Evolutionary conservation across 2,797 vertebrate species (phyloP).

Genomic region (Chelidonichthys spinosus): DNA sequence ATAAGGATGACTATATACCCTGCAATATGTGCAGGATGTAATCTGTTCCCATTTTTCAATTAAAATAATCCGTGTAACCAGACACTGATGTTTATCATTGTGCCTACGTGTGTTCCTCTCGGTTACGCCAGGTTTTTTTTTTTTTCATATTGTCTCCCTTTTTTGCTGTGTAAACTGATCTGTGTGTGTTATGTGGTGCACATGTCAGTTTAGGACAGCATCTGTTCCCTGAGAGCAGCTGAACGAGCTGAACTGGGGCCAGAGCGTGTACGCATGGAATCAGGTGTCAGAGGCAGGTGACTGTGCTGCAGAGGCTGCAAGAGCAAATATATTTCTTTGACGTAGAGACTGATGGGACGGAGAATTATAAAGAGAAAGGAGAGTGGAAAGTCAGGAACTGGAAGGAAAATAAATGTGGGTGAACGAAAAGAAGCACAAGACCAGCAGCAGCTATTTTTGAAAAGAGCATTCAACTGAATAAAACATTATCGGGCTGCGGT

Average conservation of each 20-base stretch:
- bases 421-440: constrained; percentile 24
- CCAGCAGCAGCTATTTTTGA: constrained; percentile 60
- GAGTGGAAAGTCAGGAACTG: neutral
- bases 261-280: constrained; percentile 27
- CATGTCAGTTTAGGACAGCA: constrained; percentile 65
- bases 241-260: constrained; percentile 38
- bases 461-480: constrained; percentile 57
- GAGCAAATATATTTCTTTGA: constrained; percentile 35
- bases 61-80: constrained; percentile 20
- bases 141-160: constrained; percentile 49
- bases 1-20: neutral
- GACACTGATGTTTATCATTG: constrained; percentile 37
- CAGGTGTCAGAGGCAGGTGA: constrained; percentile 62
- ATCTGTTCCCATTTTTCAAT: neutral
- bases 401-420: constrained; percentile 19
- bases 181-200: constrained; percentile 38
- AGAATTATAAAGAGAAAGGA: constrained; percentile 6
- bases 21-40: neutral
- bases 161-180: constrained; percentile 62
- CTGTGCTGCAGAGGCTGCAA: constrained; percentile 23
- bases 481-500: constrained; percentile 50
- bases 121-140: constrained; percentile 37
- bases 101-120: constrained; percentile 15
- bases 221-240: constrained; percentile 65
- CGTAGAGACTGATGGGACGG: constrained; percentile 15